phyloP scores from a whole-genome alignment of 2,113 vertebrate species.

The Brachyhypopomus gauderio region DNA sequence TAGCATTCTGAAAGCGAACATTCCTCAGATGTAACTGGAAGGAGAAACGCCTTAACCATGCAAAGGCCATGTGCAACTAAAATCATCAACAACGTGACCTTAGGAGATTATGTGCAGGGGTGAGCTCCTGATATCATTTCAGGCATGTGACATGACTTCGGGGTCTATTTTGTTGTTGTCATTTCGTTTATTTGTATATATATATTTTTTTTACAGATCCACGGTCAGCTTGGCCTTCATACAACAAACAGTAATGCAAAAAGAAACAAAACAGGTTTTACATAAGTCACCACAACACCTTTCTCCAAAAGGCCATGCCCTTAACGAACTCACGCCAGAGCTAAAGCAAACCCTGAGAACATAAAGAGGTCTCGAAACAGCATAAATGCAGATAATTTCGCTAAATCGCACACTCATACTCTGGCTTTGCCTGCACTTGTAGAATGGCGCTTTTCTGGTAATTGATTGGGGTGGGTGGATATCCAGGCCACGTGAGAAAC shows the following conservation, averaged over 20 bases:
- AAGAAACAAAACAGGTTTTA: not conserved
- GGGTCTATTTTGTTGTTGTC: not conserved
- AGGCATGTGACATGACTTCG: conserved; percentile 1
- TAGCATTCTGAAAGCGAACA: not conserved
- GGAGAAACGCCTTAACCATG: not conserved
- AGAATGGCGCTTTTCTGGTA: not conserved
- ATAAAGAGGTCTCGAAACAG: not conserved
- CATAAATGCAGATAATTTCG: not conserved
- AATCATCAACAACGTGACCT: not conserved
- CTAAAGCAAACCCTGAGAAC: not conserved
- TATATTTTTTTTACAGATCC: not conserved
- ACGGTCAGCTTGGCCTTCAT: not conserved
- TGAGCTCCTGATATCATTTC: not conserved
- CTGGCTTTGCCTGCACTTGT: not conserved
- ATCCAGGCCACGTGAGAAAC: not conserved
- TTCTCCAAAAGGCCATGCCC: not conserved
- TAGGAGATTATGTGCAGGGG: conserved; percentile 2
- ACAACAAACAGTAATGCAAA: not conserved
- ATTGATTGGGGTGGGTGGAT: not conserved
- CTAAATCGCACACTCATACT: not conserved
- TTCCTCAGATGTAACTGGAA: not conserved
- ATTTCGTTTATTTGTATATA: not conserved
- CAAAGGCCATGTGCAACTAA: not conserved
- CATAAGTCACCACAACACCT: not conserved
- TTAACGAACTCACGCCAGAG: not conserved